Evolutionary conservation across 2,113 vertebrate genomes (phyloP), one percentile per base, ranked within the genome.

Genomic region (Hyperoodon ampullatus): DNA sequence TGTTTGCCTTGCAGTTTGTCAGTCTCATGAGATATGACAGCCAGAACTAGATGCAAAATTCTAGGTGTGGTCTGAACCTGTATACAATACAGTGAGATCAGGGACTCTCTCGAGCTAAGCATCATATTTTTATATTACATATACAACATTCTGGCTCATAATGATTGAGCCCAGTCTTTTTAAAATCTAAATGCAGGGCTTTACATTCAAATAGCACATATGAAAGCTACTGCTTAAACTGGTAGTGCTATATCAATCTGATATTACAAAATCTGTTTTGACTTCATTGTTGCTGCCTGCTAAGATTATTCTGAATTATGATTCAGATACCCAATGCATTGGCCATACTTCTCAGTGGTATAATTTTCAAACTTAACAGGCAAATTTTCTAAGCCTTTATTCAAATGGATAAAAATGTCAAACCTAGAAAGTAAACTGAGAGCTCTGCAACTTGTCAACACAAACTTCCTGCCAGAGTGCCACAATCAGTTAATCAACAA

Each of bases 401-500:
- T 72, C 30, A 95, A 53, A 53, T 11, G 14, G 55, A 88, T 63
- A 84, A 95, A 97, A 87, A 85, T 14, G 8, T 65, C 61, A 95
- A 30, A 44, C n/a, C 12, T 28, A 88, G 58, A 93, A 72, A 82
- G 33, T 66, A 90, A 85, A 75, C 0, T 33, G 47, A 88, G 44
- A 97, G 35, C 50, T 85, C 55, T 74, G 42, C 0, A 50, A 82
- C 4, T 24, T 50, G 23, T 50, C 39, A 82, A 33, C 6, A 50
- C 8, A 68, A 81, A 92, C 13, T 53, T 75, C 24, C 11, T 44
- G 65, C n/a, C 18, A 93, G 50, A 8, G 24, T 50, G 39, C 42
- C 50, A 85, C 1, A 23, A 33, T 30, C 33, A 19, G 28, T 28
- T 72, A 90, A 74, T n/a, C 21, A 58, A 85, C 33, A 26, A 66